Conservation (phyloP, 2,113 vertebrate genomes). For the Piliocolobus tephrosceles region DNA sequence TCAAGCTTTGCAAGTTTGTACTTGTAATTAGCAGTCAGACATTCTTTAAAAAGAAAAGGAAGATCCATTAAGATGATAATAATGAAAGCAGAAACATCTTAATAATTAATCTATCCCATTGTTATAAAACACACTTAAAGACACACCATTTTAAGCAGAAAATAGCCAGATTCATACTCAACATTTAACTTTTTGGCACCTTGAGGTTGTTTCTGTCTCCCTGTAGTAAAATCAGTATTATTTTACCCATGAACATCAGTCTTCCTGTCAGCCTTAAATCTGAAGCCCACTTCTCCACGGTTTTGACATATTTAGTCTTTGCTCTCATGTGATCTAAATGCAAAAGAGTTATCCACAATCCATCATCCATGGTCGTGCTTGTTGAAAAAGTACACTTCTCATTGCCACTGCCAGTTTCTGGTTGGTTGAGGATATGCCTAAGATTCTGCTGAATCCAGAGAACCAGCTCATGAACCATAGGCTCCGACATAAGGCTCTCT, state of each 20-base stretch:
- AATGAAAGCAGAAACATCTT: conserved; percentile 10
- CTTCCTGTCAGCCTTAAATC: conserved; percentile 88
- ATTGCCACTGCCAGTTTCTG: conserved; percentile 31
- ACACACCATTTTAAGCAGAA: conserved; percentile 61
- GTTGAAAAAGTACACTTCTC: conserved; percentile 64
- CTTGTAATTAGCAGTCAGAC: background rate
- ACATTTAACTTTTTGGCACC: conserved; percentile 83
- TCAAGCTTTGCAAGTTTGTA: conserved; percentile 22
- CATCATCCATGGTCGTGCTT: conserved; percentile 61
- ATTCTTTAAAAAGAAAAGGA: conserved; percentile 17
- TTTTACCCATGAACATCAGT: conserved; percentile 89
- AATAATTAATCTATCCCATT: conserved; percentile 53
- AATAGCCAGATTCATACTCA: conserved; percentile 66
- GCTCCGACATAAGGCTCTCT: conserved; percentile 81
- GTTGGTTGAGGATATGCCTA: conserved; percentile 73
- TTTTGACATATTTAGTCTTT: conserved; percentile 88
- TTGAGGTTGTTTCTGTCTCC: conserved; percentile 88
- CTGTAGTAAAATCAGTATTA: conserved; percentile 92
- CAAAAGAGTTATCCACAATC: conserved; percentile 84
- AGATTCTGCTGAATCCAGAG: conserved; percentile 89
- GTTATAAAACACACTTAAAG: conserved; percentile 71
- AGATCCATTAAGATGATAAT: background rate
- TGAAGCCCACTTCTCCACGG: conserved; percentile 89
- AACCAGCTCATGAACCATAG: conserved; percentile 89
- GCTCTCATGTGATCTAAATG: conserved; percentile 94